phyloP scores from a whole-genome alignment of 1,140 invertebrate species.

The Drosophila navojoa region DNA sequence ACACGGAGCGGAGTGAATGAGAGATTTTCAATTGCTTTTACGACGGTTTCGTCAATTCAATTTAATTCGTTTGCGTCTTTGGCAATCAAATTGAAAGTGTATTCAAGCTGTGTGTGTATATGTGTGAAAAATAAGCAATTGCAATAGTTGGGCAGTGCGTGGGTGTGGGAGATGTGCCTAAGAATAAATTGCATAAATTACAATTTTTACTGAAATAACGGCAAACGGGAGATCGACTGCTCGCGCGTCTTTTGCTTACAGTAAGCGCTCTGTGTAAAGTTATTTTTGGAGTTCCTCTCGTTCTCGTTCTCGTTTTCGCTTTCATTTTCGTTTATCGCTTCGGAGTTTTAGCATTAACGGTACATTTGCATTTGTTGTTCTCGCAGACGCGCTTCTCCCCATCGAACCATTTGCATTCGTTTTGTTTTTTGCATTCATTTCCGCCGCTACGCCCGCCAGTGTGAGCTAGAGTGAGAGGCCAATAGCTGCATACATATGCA shows the following conservation, averaged over 20 bases:
- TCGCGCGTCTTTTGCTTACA: slow-evolving; percentile 47
- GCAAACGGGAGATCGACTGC: background rate
- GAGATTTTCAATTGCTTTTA: slow-evolving; percentile 2
- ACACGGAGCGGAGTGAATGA: slow-evolving; percentile 3
- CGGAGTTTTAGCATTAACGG: slow-evolving; percentile 36
- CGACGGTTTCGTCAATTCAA: slow-evolving; percentile 11
- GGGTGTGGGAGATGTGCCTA: background rate
- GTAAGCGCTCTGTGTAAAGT: slow-evolving; percentile 35
- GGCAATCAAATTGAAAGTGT: slow-evolving; percentile 9
- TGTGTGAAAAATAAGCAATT: slow-evolving; percentile 3
- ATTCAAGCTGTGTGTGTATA: slow-evolving; percentile 1
- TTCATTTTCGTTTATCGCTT: slow-evolving; percentile 13
- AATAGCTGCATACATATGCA: background rate
- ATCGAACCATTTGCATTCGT: background rate
- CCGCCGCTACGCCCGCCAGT: slow-evolving; percentile 27
- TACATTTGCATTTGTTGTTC: slow-evolving; percentile 46
- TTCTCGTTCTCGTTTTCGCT: slow-evolving; percentile 29
- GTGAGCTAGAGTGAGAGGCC: slow-evolving; percentile 1
- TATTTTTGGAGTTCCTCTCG: slow-evolving; percentile 64
- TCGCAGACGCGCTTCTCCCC: background rate
- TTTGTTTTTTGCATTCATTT: slow-evolving; percentile 47
- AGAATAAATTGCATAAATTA: slow-evolving; percentile 29
- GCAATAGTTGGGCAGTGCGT: slow-evolving; percentile 1
- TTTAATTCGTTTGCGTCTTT: slow-evolving; percentile 2
- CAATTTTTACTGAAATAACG: slow-evolving; percentile 16